Evolutionary conservation across 2,888 invertebrate genomes (phyloP).

Genomic region (Piscicola geometra): DNA sequence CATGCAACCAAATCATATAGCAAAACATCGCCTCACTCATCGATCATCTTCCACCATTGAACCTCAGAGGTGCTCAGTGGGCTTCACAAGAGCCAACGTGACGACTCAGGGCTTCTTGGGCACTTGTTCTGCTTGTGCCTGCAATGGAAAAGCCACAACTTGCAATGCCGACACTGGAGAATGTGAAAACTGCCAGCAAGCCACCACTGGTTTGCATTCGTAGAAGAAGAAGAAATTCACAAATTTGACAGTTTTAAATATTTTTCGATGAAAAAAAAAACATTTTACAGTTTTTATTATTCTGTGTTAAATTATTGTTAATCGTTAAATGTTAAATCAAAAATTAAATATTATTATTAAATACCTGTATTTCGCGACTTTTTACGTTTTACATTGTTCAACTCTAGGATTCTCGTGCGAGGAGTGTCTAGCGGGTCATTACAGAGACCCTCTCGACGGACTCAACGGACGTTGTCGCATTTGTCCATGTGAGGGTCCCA

Average conservation of each 20-base stretch:
- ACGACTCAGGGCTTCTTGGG: constrained; percentile 39
- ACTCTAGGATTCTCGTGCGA: constrained; percentile 27
- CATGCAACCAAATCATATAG: no score
- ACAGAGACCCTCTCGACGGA: constrained; percentile 28
- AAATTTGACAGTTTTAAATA: no score
- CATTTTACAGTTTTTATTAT: no score
- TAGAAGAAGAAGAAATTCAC: constrained; percentile 10
- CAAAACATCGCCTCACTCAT: no score
- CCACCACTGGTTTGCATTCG: constrained; percentile 42
- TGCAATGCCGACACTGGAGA: constrained; percentile 75
- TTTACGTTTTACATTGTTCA: no score
- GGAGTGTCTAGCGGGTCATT: constrained; percentile 21
- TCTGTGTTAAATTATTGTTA: no score
- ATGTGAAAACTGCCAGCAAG: constrained; percentile 64
- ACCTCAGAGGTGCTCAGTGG: constrained; percentile 42
- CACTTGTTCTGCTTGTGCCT: constrained; percentile 69
- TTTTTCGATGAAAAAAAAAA: no score
- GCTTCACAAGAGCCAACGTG: constrained; percentile 57
- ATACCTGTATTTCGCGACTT: no score
- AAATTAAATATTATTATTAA: no score
- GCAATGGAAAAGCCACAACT: constrained; percentile 80
- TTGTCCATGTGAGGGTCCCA: constrained; percentile 27
- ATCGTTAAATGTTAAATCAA: no score
- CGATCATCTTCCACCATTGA: background rate
- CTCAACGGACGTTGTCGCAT: constrained; percentile 3